phyloP scores from a whole-genome alignment of 2,888 invertebrate genomes.

The Antheraea yamamai region DNA sequence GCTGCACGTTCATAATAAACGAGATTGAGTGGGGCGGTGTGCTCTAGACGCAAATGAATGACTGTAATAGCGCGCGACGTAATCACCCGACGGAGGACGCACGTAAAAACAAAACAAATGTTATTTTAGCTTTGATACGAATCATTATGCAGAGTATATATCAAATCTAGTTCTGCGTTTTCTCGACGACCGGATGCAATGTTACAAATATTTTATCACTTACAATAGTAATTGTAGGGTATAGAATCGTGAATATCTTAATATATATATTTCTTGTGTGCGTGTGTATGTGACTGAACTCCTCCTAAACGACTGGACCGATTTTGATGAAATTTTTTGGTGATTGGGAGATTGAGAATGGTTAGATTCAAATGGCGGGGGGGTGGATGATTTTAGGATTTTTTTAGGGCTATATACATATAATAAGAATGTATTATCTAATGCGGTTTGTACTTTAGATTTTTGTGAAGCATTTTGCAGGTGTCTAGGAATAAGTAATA shows the following conservation, averaged over 20 bases:
- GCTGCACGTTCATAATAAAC: slow-evolving; percentile 76
- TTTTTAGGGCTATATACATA: too few relatives aligned
- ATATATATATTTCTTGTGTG: too few relatives aligned
- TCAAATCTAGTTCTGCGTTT: background rate
- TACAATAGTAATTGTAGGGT: too few relatives aligned
- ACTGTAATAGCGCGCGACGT: slow-evolving; percentile 67
- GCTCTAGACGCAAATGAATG: slow-evolving; percentile 70
- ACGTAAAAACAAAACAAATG: slow-evolving; percentile 70
- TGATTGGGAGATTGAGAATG: too few relatives aligned
- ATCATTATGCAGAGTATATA: slow-evolving; percentile 31
- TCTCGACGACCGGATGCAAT: background rate
- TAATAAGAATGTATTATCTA: too few relatives aligned
- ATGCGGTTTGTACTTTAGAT: background rate
- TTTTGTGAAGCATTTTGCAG: background rate
- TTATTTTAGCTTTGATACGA: slow-evolving; percentile 43
- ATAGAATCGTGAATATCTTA: too few relatives aligned
- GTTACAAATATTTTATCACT: background rate
- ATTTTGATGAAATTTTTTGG: too few relatives aligned
- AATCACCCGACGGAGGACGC: slow-evolving; percentile 72
- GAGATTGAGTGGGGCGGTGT: slow-evolving; percentile 76
- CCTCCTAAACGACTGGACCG: too few relatives aligned
- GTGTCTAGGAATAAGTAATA: background rate
- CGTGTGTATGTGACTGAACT: too few relatives aligned
- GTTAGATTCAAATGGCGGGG: too few relatives aligned
- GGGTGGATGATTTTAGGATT: too few relatives aligned